A percentile compares a stretch with the other conserved stretches of the same genome.
phyloP scores from a whole-genome alignment of 1,140 invertebrate species.

The Euwallacea fornicatus region DNA sequence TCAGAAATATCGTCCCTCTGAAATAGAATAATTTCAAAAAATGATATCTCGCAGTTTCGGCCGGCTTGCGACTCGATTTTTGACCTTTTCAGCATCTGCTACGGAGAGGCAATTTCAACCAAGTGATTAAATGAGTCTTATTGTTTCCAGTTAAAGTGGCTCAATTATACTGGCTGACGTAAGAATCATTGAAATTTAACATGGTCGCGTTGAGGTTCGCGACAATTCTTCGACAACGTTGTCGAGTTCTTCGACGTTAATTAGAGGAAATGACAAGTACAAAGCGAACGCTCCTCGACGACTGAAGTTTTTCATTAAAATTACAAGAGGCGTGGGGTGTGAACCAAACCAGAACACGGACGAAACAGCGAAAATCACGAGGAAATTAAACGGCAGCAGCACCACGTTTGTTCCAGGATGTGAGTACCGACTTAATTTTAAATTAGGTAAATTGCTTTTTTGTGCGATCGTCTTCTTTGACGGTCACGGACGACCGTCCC shows the following conservation, averaged over 20 bases:
- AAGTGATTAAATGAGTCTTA: background rate
- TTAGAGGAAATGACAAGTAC: slow-evolving; percentile 25
- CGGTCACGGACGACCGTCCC: background rate
- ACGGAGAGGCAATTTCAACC: background rate
- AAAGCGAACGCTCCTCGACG: background rate
- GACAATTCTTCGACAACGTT: slow-evolving; percentile 5
- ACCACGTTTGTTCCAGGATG: slow-evolving; percentile 16
- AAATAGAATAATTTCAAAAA: too few species aligned
- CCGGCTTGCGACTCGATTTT: too few species aligned
- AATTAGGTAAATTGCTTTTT: slow-evolving; percentile 26
- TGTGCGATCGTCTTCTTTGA: slow-evolving; percentile 5
- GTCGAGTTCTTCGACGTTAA: slow-evolving; percentile 15
- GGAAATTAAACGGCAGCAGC: slow-evolving; percentile 15
- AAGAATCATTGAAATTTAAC: background rate
- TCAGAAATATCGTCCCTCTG: too few species aligned
- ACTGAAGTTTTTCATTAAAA: slow-evolving; percentile 13
- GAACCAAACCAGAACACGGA: slow-evolving; percentile 25
- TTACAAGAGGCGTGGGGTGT: slow-evolving; percentile 20
- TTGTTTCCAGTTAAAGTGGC: background rate
- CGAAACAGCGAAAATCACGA: slow-evolving; percentile 14
- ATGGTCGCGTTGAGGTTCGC: background rate
- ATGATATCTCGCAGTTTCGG: too few species aligned
- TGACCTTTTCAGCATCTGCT: background rate
- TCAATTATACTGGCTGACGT: background rate
- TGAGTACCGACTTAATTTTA: slow-evolving; percentile 23